Conservation (phyloP, 1,140 invertebrate genomes). For the Ceratina australensis region DNA sequence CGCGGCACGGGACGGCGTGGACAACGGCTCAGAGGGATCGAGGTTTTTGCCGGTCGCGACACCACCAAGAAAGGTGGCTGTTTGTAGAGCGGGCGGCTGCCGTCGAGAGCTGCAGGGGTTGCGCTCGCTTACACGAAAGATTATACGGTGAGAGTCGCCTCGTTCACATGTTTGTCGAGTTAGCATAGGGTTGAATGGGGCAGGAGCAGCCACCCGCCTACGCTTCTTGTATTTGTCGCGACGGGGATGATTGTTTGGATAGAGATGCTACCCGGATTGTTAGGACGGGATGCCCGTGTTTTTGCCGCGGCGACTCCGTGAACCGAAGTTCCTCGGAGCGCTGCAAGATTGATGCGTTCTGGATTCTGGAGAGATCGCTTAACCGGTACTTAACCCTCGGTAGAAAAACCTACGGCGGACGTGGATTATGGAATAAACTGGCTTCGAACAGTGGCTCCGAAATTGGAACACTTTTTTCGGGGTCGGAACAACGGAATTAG, state of each 20-base stretch:
- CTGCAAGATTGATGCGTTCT: no score
- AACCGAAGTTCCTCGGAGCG: no score
- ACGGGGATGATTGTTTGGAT: slow-evolving; percentile 1
- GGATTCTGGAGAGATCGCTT: no score
- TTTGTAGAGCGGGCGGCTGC: background rate
- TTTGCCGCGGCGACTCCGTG: no score
- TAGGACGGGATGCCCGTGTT: no score
- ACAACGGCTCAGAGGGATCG: background rate
- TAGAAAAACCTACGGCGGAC: no score
- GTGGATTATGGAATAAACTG: no score
- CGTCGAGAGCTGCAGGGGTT: background rate
- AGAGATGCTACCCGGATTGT: background rate
- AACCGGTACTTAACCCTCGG: no score
- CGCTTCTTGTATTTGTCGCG: background rate
- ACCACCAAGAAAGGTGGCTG: slow-evolving; percentile 9
- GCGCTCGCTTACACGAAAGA: background rate
- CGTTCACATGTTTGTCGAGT: slow-evolving; percentile 8
- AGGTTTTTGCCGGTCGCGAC: slow-evolving; percentile 2
- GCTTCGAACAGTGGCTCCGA: no score
- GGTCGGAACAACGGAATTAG: no score
- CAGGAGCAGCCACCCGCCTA: no score
- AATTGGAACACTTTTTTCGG: no score
- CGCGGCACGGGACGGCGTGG: background rate
- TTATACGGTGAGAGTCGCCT: slow-evolving; percentile 8
- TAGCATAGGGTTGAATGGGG: slow-evolving; percentile 9